Evolutionary conservation across 53 echinoderm and acorn worm species (phyloP).

Genomic region (Luidia sarsii): DNA sequence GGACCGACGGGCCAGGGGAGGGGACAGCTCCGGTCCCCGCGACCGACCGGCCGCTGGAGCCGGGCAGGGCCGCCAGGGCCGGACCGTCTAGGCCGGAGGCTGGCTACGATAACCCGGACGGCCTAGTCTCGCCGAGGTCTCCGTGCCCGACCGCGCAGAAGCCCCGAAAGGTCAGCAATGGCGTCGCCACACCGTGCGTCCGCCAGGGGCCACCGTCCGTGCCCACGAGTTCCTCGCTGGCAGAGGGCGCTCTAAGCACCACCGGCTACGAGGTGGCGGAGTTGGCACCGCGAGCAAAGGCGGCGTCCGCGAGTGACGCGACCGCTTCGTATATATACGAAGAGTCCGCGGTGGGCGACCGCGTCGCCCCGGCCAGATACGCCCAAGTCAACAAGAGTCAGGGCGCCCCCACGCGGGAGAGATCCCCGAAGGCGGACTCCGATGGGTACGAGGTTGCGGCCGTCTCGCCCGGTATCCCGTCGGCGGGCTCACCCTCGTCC

Average conservation of each 20-base stretch:
- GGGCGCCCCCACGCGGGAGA: not conserved
- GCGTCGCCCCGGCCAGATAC: not conserved
- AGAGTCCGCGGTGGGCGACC: not conserved
- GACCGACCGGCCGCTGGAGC: not conserved
- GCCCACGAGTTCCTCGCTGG: not conserved
- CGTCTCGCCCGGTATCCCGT: not conserved
- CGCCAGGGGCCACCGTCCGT: not conserved
- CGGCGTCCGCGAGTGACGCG: not conserved
- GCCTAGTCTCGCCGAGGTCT: not conserved
- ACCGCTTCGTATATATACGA: not conserved
- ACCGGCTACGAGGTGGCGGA: not conserved
- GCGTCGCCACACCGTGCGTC: no score
- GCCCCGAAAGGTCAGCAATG: no score
- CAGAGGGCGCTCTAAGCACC: not conserved
- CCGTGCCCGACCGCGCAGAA: not conserved
- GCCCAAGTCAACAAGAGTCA: not conserved
- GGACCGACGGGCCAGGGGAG: not conserved
- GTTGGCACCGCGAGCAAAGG: not conserved
- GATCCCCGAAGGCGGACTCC: not conserved
- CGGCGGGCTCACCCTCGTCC: not conserved
- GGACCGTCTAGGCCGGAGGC: no score
- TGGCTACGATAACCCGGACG: no score
- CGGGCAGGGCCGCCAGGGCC: not conserved
- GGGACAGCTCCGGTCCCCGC: not conserved
- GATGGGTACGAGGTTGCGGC: slow-evolving; percentile 11